Conservation (phyloP, 2,797 vertebrate genomes). For the Premnoplex brunnescens region DNA sequence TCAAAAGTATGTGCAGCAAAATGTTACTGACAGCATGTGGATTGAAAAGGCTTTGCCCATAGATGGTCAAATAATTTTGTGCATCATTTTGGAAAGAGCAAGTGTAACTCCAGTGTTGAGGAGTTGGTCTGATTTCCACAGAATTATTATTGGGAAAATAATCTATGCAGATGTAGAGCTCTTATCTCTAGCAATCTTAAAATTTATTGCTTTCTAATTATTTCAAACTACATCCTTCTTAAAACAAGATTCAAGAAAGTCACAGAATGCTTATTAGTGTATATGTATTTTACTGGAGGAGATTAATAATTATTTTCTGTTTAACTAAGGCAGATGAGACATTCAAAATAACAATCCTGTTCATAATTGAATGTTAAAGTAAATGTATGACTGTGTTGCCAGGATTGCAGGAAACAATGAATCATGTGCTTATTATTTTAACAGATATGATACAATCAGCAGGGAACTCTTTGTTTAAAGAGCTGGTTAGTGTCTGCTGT, state of each 20-base stretch:
- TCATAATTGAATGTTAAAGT: not conserved
- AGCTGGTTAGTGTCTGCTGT: not conserved
- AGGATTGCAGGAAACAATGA: not conserved
- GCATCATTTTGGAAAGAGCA: not conserved
- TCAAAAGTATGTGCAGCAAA: not conserved
- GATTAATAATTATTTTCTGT: not conserved
- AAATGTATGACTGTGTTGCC: not conserved
- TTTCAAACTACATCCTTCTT: not conserved
- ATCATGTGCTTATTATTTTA: not conserved
- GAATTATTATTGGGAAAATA: not conserved
- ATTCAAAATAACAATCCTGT: not conserved
- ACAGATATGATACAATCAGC: not conserved
- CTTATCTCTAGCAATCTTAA: not conserved
- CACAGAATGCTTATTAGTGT: not conserved
- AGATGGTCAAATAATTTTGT: not conserved
- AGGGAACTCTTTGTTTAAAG: not conserved
- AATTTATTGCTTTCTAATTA: not conserved
- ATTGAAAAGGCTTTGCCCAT: not conserved
- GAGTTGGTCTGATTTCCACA: not conserved
- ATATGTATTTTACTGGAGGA: not conserved
- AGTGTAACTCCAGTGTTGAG: not conserved
- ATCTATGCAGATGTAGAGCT: not conserved
- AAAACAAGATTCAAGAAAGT: not conserved
- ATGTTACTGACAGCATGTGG: not conserved
- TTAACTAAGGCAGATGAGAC: not conserved